A percentile compares a stretch with the other conserved stretches of the same genome.
Conservation (phyloP, 2,797 vertebrate genomes). For the Hydrolagus colliei region DNA sequence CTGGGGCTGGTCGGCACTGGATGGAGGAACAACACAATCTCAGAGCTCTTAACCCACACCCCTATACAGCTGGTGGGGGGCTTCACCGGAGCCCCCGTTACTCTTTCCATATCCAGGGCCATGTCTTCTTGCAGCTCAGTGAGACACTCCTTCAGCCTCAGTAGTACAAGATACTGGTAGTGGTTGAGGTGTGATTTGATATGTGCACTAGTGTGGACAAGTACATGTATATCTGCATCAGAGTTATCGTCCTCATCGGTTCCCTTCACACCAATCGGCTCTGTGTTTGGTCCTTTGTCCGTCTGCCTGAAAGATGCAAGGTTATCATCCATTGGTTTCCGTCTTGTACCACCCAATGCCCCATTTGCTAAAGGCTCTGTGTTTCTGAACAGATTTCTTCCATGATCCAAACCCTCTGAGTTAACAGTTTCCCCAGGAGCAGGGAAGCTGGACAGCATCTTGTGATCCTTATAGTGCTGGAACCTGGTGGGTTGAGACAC, state of each 20-base stretch:
- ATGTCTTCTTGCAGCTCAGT: conserved; percentile 73
- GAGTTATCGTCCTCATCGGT: neutral
- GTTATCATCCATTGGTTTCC: neutral
- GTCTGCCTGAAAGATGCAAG: neutral
- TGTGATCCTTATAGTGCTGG: conserved; percentile 42
- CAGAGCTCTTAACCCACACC: conserved; percentile 65
- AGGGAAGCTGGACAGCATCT: conserved; percentile 25
- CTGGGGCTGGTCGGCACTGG: conserved; percentile 49
- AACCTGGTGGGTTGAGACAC: conserved; percentile 69
- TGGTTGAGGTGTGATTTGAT: conserved; percentile 80
- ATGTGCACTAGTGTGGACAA: conserved; percentile 59
- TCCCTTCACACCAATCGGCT: neutral
- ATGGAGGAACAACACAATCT: conserved; percentile 76
- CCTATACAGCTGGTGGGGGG: conserved; percentile 65
- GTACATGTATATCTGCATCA: conserved; percentile 54
- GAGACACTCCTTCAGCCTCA: conserved; percentile 82
- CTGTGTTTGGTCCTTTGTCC: neutral
- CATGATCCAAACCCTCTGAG: neutral
- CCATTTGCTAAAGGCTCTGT: neutral
- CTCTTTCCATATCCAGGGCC: conserved; percentile 59
- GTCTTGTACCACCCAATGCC: neutral
- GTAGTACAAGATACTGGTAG: conserved; percentile 87
- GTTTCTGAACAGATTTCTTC: neutral
- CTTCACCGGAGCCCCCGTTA: conserved; percentile 51
- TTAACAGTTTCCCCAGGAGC: neutral